Conservation (phyloP, 2,113 vertebrate genomes). For the Callorhinus ursinus region DNA sequence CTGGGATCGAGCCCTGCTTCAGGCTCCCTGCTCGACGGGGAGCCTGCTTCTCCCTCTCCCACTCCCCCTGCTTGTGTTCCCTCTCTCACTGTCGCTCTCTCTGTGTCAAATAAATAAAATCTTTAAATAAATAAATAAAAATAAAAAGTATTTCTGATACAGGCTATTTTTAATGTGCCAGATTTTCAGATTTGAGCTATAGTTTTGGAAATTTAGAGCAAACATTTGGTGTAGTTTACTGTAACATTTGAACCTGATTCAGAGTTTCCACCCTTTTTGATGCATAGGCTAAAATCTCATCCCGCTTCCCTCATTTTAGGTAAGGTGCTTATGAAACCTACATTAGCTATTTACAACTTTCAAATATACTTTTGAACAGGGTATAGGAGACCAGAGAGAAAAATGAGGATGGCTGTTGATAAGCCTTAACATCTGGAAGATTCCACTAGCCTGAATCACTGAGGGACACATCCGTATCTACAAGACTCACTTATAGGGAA, state of each 20-base stretch:
- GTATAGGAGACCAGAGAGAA: not conserved
- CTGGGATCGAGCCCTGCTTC: too few relatives aligned
- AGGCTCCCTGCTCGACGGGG: too few relatives aligned
- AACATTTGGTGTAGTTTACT: not conserved
- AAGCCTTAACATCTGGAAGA: not conserved
- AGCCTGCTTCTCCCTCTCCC: too few relatives aligned
- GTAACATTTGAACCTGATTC: not conserved
- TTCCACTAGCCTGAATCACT: not conserved
- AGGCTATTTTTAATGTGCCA: not conserved
- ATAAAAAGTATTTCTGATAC: not conserved
- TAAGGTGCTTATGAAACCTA: not conserved
- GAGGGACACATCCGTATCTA: not conserved
- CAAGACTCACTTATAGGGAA: not conserved
- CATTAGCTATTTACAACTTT: slow-evolving; percentile 10
- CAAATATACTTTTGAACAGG: not conserved
- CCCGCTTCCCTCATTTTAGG: not conserved
- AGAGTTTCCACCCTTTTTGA: not conserved
- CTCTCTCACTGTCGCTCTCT: too few relatives aligned
- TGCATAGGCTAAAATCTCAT: not conserved
- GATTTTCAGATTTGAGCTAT: not conserved
- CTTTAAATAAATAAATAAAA: too few relatives aligned
- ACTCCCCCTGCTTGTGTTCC: too few relatives aligned
- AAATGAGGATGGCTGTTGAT: not conserved
- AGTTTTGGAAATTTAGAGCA: slow-evolving; percentile 32
- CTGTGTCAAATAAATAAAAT: too few relatives aligned